These are phyloP conservation scores for Lipophrys pholis DNA, from an alignment of 2,113 vertebrate genomes.

Conservation along the genomic window DNA sequence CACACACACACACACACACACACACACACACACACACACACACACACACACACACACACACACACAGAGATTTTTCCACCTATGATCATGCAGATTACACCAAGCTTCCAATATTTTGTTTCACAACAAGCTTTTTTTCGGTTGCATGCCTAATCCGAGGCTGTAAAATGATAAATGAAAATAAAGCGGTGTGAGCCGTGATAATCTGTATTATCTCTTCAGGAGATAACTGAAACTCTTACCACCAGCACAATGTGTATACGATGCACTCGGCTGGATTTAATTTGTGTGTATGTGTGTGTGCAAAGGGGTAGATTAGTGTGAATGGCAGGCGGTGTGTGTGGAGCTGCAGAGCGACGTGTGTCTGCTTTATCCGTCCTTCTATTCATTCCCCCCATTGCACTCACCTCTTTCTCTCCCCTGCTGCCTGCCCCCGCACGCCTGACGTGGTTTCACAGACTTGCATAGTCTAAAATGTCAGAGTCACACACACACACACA, in stretches of 20 bases:
- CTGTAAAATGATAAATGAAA: too few relatives aligned
- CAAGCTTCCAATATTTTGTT: too few relatives aligned
- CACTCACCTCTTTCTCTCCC: neutral
- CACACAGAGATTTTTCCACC: too few relatives aligned
- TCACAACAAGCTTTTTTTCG: too few relatives aligned
- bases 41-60: too few relatives aligned
- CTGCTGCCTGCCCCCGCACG: conserved; percentile 45
- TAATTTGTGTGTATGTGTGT: neutral
- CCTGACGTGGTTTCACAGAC: conserved; percentile 22
- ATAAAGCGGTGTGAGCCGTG: too few relatives aligned
- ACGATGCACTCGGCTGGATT: neutral
- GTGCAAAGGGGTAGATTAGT: conserved; percentile 26
- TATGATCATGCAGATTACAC: too few relatives aligned
- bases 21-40: too few relatives aligned
- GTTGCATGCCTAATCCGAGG: too few relatives aligned
- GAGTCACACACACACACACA: conserved; percentile 19
- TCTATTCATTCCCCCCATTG: neutral
- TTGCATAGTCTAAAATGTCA: conserved; percentile 20
- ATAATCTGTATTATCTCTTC: neutral
- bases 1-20: too few relatives aligned
- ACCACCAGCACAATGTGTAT: neutral
- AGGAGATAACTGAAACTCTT: neutral
- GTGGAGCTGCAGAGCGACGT: conserved; percentile 44
- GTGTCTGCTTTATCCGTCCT: neutral
- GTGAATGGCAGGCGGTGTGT: conserved; percentile 26